phyloP scores from a whole-genome alignment of 2,797 vertebrate genomes.

The Tangara arthus region DNA sequence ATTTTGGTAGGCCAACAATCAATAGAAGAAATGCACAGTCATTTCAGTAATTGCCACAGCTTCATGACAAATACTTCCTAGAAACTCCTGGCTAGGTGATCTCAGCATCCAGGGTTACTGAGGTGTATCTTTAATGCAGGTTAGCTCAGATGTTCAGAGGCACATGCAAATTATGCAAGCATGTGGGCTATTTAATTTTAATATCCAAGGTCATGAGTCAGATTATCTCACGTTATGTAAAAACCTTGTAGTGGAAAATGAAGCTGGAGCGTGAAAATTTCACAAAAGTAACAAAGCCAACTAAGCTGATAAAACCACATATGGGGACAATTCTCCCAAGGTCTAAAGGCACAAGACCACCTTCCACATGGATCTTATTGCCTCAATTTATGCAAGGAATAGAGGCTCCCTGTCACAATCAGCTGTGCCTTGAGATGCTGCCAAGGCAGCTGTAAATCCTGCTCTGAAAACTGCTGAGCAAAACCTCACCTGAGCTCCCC shows the following conservation, averaged over 20 bases:
- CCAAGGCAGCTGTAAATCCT: neutral
- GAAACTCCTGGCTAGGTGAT: neutral
- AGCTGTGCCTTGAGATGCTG: neutral
- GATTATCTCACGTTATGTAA: neutral
- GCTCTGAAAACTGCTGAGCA: neutral
- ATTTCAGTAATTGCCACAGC: constrained; percentile 47
- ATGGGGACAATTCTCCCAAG: neutral
- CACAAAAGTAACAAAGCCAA: neutral
- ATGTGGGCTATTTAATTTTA: neutral
- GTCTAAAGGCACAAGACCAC: neutral
- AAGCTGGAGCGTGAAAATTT: neutral
- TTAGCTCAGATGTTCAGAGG: neutral
- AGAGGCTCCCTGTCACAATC: neutral
- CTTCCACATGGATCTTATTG: neutral
- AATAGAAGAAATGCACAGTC: constrained; percentile 33
- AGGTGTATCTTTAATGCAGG: neutral
- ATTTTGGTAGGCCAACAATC: constrained; percentile 38
- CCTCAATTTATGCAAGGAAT: neutral
- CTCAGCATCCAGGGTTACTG: neutral
- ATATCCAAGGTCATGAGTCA: neutral
- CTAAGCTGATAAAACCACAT: neutral
- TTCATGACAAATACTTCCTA: constrained; percentile 25
- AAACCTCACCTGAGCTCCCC: neutral
- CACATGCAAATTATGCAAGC: neutral
- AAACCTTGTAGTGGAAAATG: neutral